Base-by-base conservation (phyloP, 2,797 vertebrate genomes). In the Myripristis murdjan region DNA sequence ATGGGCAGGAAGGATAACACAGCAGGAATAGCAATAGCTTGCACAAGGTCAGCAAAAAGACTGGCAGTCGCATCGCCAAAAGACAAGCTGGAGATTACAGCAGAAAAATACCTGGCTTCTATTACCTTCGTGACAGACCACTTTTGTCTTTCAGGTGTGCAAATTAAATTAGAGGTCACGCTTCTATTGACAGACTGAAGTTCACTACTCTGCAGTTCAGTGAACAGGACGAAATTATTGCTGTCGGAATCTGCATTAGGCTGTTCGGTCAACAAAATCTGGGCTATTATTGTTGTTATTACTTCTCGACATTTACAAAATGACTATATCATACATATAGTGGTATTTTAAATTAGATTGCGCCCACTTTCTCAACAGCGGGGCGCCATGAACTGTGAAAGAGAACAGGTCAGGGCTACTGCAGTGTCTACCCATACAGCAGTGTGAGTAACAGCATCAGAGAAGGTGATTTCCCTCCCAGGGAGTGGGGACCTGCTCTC, bases 31-130 rank as follows among this genome's bases (percentile, higher is more conserved):
- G 66, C 20, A 46, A 4, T 57, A 33, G 67, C 3, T 31, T 7
- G 49, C 76, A 20, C 58, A 70, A 83, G 73, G 83, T 87, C 77
- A 77, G 59, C 55, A n/a, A 56, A 28, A 60, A 76, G 22, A 52
- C 43, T 54, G 70, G 57, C 71, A 63, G 60, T 35, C 56, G 65
- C 51, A 59, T 57, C 37, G 33, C 16, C 56, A 26, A 23, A 11
- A 76, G 49, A 79, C 64, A 5, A 70, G 37, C 37, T 11, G 18
- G 20, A 75, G 62, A 78, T 77, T 64, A 72, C 22, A 64, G 46
- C 57, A 49, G 31, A 26, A 31, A 24, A 47, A n/a, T 4, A n/a
- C 15, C 41, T 37, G 46, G 9, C 46, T 54, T 11, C 28, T 12
- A 23, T 18, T 8, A 9, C 65, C 41, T 33, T 24, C 60, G 28